These are phyloP conservation scores for Portevinia maculata DNA, from an alignment of 2,888 invertebrate species.

Conservation along the genomic window DNA sequence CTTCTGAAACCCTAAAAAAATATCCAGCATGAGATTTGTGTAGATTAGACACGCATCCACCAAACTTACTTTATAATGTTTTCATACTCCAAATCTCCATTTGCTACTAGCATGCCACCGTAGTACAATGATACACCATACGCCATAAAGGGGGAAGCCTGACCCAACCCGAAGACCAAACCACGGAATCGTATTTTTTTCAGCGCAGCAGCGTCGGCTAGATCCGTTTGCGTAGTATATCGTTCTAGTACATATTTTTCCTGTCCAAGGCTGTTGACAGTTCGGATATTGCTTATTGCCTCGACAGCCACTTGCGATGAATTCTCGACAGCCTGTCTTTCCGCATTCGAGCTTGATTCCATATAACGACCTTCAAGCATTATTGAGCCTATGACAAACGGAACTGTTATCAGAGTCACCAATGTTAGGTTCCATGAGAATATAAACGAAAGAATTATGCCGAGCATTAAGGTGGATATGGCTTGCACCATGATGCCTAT, in stretches of 20 bases:
- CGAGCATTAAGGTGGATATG: constrained; percentile 86
- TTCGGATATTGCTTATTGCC: constrained; percentile 89
- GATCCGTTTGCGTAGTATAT: constrained; percentile 85
- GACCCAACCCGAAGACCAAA: constrained; percentile 88
- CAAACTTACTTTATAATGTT: constrained; percentile 87
- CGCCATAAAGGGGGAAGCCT: constrained; percentile 88
- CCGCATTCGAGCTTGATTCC: constrained; percentile 85
- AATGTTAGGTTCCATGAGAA: constrained; percentile 89
- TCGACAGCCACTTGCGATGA: constrained; percentile 90
- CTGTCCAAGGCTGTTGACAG: constrained; percentile 87
- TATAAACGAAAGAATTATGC: constrained; percentile 86
- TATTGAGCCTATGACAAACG: constrained; percentile 87
- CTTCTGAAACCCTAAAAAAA: constrained; percentile 87
- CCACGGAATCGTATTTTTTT: constrained; percentile 86
- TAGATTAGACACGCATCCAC: background rate
- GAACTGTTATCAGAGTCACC: constrained; percentile 87
- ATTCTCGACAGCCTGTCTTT: constrained; percentile 86
- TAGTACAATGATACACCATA: constrained; percentile 89
- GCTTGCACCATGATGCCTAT: constrained; percentile 90
- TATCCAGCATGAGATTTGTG: background rate
- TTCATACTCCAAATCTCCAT: constrained; percentile 85
- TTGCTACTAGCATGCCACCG: constrained; percentile 87
- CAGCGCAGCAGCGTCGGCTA: constrained; percentile 83
- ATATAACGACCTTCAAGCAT: constrained; percentile 87
- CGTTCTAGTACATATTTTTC: constrained; percentile 85